Conservation (phyloP, 2,113 vertebrate species). For the Scortum barcoo region DNA sequence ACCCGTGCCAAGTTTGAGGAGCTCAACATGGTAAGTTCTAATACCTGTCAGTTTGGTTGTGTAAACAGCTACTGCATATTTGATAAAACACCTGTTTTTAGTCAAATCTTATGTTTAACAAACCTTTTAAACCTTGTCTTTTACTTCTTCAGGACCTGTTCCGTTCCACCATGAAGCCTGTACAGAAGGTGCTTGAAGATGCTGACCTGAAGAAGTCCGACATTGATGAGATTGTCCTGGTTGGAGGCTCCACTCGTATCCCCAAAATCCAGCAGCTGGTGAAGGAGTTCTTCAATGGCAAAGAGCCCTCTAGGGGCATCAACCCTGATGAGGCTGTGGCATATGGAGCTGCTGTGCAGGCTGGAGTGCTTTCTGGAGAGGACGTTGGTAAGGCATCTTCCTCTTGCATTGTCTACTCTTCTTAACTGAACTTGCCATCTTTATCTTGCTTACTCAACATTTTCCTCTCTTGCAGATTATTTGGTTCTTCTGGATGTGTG, state of each 20-base stretch:
- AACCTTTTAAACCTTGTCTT: neutral
- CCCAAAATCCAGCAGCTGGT: constrained; percentile 98
- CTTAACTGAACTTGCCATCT: neutral
- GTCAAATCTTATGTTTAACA: no score
- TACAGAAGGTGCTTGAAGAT: constrained; percentile 97
- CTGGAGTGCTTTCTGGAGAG: constrained; percentile 96
- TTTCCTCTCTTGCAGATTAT: constrained; percentile 84
- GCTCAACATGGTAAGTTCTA: constrained; percentile 92
- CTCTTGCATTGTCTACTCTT: neutral
- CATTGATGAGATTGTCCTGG: constrained; percentile 97
- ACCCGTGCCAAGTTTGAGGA: constrained; percentile 99
- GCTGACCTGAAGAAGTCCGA: constrained; percentile 96
- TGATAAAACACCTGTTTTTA: neutral
- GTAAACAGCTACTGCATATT: neutral
- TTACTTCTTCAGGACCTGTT: constrained; percentile 89
- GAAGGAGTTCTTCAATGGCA: constrained; percentile 98
- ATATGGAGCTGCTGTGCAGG: constrained; percentile 96
- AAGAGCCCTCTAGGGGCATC: constrained; percentile 97
- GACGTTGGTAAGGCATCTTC: constrained; percentile 88
- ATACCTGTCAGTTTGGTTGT: neutral
- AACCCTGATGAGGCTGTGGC: constrained; percentile 98
- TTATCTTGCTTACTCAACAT: neutral
- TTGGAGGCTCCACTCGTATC: constrained; percentile 97
- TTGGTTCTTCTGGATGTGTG: constrained; percentile 96
- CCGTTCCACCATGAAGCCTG: constrained; percentile 99